Base-by-base conservation (phyloP, 2,888 invertebrate species). In the Helobdella robusta region DNA sequence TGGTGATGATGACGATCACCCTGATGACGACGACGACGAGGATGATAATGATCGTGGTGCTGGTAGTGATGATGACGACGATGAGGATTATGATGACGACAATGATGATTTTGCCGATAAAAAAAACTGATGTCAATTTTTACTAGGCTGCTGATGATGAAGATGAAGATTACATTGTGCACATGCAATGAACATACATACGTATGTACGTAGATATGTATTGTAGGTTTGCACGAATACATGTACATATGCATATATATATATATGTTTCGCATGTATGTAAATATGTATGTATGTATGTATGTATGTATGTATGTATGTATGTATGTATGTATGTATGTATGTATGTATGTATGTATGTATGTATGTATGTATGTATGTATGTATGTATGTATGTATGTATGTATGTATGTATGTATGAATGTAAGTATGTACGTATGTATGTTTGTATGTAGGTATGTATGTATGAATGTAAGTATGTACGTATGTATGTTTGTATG, bases 201-300 rank as follows among this genome's bases (percentile, higher is more conserved):
- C n/a, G n/a, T n/a, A n/a, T n/a, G n/a, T n/a, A n/a, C n/a, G n/a
- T n/a, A n/a, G n/a, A n/a, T n/a, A n/a, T n/a, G n/a, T n/a, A n/a
- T n/a, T n/a, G n/a, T n/a, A n/a, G n/a, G n/a, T n/a, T n/a, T n/a
- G n/a, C n/a, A n/a, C n/a, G n/a, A n/a, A n/a, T n/a, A n/a, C n/a
- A n/a, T n/a, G n/a, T n/a, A n/a, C 44, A 40, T 40, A 15, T 15
- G n/a, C 44, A n/a, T 40, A 11, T 15, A 40, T 15, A 15, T 40
- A 15, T n/a, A 40, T 40, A 40, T 15, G 11, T n/a, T 40, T 40
- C n/a, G 11, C 44, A n/a, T 40, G n/a, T 40, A 11, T 15, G 44
- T n/a, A n/a, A 40, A n/a, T 40, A n/a, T 40, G 44, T 40, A 40
- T 40, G 44, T 40, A n/a, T n/a, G 44, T 40, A n/a, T 40, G 44